Evolutionary conservation across 2,113 vertebrate species (phyloP), one percentile per base, ranked within the genome.

Genomic region (Tychaedon coryphoeus): DNA sequence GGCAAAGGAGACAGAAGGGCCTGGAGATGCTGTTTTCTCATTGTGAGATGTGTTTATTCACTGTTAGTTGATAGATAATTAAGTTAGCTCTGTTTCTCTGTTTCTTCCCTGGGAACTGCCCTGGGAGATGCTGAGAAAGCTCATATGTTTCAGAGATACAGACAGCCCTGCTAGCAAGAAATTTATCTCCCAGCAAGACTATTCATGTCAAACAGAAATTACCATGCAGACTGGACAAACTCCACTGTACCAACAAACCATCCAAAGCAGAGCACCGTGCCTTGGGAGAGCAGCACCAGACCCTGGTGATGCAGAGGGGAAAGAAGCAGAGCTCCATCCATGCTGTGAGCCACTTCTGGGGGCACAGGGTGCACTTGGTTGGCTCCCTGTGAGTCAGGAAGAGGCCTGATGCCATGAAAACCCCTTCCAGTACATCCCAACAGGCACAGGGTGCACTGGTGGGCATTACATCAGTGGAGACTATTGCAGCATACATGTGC

Each of bases 261-360:
- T 8, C 29, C 19, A 45, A 79, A 40, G 3, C 36, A 34, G 58
- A 67, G n/a, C 16, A 3, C 38, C 4, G 29, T 29, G 57, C n/a
- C 56, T 33, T 48, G 19, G 45, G 71, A 53, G 38, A 72, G 62
- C 54, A 79, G 40, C 47, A 28, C 40, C 40, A 40, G 61, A 10
- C 13, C 33, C 43, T 0, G 0, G 18, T 14, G 13, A 31, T 1
- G 0, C 19, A 29, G 18, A 53, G 14, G 12, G 19, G 36, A 54
- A 40, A 56, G 48, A 10, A 61, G 36, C 40, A 40, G 40, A 14
- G 31, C 19, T 77, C 51, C 0, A 1, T 20, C 1, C 1, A 3
- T n/a, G 62, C 48, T 6, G 0, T 36, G 62, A 40, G 43, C 34
- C 57, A 28, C 12, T 64, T 74, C 43, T 70, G 23, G 15, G 14